A percentile compares a stretch with the other conserved stretches of the same genome.
Evolutionary conservation across 1,140 invertebrate genomes (phyloP).

Genomic region (Paralvinella palmiformis): DNA sequence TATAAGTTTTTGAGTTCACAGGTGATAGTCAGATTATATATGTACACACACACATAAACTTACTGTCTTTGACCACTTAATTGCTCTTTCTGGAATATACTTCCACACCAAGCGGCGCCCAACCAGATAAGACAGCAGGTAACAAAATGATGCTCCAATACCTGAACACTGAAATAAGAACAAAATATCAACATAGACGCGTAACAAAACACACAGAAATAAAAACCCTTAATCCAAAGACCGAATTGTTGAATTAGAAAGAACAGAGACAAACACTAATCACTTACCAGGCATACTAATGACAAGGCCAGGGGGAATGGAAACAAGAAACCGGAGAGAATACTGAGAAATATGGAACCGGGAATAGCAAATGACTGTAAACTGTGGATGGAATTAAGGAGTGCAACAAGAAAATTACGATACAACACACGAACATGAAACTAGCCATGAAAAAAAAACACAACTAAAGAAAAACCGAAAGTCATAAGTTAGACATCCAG

Average conservation of each 20-base stretch:
- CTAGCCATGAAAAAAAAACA: too few species aligned
- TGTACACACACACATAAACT: too few species aligned
- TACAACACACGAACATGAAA: not conserved
- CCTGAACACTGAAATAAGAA: constrained; percentile 71
- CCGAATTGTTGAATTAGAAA: too few species aligned
- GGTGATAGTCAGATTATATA: too few species aligned
- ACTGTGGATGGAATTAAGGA: constrained; percentile 54
- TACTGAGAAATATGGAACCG: constrained; percentile 95
- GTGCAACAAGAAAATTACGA: not conserved
- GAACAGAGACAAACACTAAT: too few species aligned
- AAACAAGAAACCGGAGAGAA: constrained; percentile 95
- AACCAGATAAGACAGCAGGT: constrained; percentile 81
- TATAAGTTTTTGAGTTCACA: too few species aligned
- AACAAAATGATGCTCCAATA: constrained; percentile 91
- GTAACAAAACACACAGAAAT: too few species aligned
- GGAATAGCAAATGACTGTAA: constrained; percentile 99
- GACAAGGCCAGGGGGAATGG: constrained; percentile 82
- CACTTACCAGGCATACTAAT: constrained; percentile 76
- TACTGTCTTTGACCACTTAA: constrained; percentile 78
- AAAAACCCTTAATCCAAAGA: too few species aligned
- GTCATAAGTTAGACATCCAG: too few species aligned
- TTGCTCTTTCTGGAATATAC: constrained; percentile 83
- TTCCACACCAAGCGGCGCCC: constrained; percentile 76
- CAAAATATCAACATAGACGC: too few species aligned
- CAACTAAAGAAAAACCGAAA: too few species aligned